Base-by-base conservation (phyloP, 2,888 invertebrate genomes). In the Philopedon plagiatum region DNA sequence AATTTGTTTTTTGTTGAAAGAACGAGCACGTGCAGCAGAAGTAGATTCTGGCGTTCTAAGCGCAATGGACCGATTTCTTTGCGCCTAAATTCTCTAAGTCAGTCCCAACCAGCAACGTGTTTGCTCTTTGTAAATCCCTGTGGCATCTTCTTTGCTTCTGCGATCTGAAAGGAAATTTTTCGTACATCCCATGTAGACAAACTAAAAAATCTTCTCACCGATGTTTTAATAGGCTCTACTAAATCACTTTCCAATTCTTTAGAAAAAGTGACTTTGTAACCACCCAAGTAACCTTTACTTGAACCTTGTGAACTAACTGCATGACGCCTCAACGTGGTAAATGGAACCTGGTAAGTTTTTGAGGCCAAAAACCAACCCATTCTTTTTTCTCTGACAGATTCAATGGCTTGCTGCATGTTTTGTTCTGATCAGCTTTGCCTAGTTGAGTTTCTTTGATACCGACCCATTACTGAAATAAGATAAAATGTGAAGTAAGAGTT, bases 1-100 rank as follows among this genome's bases (percentile, higher is more conserved):
- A 4, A 66, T 58, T 13, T 71, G 58, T 49, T 26, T 23, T 62
- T 65, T 65, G 34, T 74, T 72, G 29, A 69, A 76, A 5, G 74
- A 68, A 34, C 54, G 56, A 15, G 74, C 63, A 57, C 72, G 54
- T 51, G 74, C 66, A 15, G 37, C 18, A 5, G 39, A 67, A 11
- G 66, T 66, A 18, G 46, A 13, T 58, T 71, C 67, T 18, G 71
- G 66, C 8, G 32, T 51, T 37, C 61, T 39, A n/a, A 71, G 49
- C 5, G 51, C 37, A n/a, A 72, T 68, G 9, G 18, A n/a, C 21
- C 68, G 62, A 19, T 72, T 72, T 9, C 68, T 44, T 23, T 39
- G 13, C 18, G 56, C n/a, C n/a, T 19, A 54, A 73, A 73, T 32
- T 58, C 68, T 44, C 51, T 63, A 9, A 63, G 21, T 65, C 71